Evolutionary conservation across 2,888 invertebrate species (phyloP).

Genomic region (Aporophyla lueneburgensis): DNA sequence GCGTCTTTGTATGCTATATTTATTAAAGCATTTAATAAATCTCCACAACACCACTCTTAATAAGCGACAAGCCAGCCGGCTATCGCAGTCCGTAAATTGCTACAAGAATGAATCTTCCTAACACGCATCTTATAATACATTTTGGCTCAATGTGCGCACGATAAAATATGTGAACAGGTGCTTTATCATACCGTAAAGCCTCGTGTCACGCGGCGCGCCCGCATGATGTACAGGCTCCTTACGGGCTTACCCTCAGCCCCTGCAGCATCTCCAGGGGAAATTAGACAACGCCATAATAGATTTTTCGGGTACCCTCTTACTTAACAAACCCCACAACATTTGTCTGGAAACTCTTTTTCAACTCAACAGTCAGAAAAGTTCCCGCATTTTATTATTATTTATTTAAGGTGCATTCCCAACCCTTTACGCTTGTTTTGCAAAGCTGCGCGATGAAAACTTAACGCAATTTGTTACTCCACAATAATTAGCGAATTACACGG

Average conservation of each 20-base stretch:
- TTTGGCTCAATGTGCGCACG: slow-evolving; percentile 82
- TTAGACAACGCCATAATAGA: slow-evolving; percentile 83
- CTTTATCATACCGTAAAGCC: slow-evolving; percentile 89
- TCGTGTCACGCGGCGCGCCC: slow-evolving; percentile 82
- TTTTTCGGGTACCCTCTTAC: slow-evolving; percentile 72
- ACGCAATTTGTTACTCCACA: slow-evolving; percentile 75
- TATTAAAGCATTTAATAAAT: neutral
- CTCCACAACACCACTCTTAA: slow-evolving; percentile 1
- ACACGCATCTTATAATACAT: slow-evolving; percentile 80
- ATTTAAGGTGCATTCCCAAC: slow-evolving; percentile 46
- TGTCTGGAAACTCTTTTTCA: slow-evolving; percentile 43
- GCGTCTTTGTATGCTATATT: no score
- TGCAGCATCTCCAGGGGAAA: slow-evolving; percentile 76
- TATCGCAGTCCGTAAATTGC: slow-evolving; percentile 62
- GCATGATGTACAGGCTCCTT: slow-evolving; percentile 87
- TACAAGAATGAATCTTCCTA: slow-evolving; percentile 70
- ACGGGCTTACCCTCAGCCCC: slow-evolving; percentile 80
- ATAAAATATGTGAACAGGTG: slow-evolving; percentile 89
- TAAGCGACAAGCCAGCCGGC: slow-evolving; percentile 41
- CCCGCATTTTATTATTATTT: slow-evolving; percentile 48
- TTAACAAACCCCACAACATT: slow-evolving; percentile 49
- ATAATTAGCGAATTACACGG: slow-evolving; percentile 83
- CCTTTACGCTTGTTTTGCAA: slow-evolving; percentile 32
- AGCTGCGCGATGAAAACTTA: slow-evolving; percentile 64
- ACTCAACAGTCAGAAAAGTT: slow-evolving; percentile 25